A percentile compares a stretch with the other conserved stretches of the same genome.
phyloP scores from a whole-genome alignment of 2,888 invertebrate species.

The Erebia palarica region DNA sequence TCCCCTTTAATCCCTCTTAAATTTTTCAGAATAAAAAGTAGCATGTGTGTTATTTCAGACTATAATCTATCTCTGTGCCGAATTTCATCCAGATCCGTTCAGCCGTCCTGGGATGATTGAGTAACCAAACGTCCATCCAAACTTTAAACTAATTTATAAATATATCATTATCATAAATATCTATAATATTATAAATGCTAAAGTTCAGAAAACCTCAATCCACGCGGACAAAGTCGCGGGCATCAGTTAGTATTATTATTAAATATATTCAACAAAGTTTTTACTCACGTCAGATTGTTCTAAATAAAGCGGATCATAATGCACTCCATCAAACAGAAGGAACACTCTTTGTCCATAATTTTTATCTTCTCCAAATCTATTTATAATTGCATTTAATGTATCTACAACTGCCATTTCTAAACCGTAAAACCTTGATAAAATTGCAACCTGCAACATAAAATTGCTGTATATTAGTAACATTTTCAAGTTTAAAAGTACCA shows the following conservation, averaged over 20 bases:
- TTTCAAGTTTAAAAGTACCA: too few species aligned
- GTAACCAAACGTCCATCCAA: too few species aligned
- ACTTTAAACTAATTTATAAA: too few species aligned
- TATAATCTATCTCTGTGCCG: too few species aligned
- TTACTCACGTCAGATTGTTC: conserved; percentile 89
- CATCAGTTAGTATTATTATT: neutral
- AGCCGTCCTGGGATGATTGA: too few species aligned
- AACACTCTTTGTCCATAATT: conserved; percentile 92
- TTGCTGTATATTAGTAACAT: neutral
- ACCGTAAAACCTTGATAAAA: conserved; percentile 92
- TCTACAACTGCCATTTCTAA: conserved; percentile 97
- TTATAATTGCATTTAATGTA: conserved; percentile 93
- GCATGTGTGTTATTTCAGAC: too few species aligned
- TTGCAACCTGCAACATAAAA: conserved; percentile 82
- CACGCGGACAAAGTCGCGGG: neutral
- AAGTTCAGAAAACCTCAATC: too few species aligned
- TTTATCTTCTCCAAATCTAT: conserved; percentile 96
- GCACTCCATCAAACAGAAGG: conserved; percentile 96
- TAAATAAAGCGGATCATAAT: conserved; percentile 96
- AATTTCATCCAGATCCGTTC: too few species aligned
- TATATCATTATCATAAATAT: too few species aligned
- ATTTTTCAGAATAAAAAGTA: too few species aligned
- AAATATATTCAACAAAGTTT: neutral
- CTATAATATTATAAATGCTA: too few species aligned
- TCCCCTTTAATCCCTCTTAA: too few species aligned